Evolutionary conservation across 2,113 vertebrate genomes (phyloP), one percentile per base, ranked within the genome.

Genomic region (Heliornis fulica): DNA sequence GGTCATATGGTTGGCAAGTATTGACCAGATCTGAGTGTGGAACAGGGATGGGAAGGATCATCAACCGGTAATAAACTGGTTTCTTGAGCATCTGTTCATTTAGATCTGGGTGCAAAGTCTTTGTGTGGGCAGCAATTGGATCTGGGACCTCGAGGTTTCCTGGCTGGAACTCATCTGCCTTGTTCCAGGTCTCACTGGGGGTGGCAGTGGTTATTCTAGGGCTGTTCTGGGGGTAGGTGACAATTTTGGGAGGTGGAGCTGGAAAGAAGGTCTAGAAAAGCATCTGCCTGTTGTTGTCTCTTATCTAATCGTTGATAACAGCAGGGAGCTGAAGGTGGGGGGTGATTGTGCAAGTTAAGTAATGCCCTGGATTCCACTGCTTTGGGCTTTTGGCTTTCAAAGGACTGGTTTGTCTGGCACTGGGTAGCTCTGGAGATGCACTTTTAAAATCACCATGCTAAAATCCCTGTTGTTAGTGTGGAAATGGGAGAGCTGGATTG

Each of bases 101-200:
- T 38, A 14, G 28, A 15, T 65, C 59, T 46, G 65, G 20, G 32
- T 10, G 9, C 15, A 61, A 15, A 83, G n/a, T 17, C 13, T 15
- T n/a, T 1, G 0, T 31, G 34, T 81, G 61, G 32, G 16, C 56
- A 70, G 45, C 11, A 53, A 2, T 7, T 59, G 25, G 45, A 41
- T 80, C 50, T 84, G 2, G 4, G n/a, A 46, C 57, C 21, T 64
- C 0, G 0, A 11, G 38, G 18, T 13, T 28, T 76, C 34, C 13
- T 80, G 32, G 12, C 57, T 76, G 7, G 32, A 69, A 92, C 18
- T 17, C 36, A 31, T 31, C 48, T 10, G 13, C 31, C 22, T 82
- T 57, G 43, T n/a, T 21, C 13, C 59, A 36, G 25, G 45, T 36
- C 0, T 0, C 2, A 4, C 10, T 53, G 14, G 7, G 10, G 25